These are phyloP conservation scores for Pampus argenteus DNA, from an alignment of 2,797 vertebrate species.

Conservation along the genomic window DNA sequence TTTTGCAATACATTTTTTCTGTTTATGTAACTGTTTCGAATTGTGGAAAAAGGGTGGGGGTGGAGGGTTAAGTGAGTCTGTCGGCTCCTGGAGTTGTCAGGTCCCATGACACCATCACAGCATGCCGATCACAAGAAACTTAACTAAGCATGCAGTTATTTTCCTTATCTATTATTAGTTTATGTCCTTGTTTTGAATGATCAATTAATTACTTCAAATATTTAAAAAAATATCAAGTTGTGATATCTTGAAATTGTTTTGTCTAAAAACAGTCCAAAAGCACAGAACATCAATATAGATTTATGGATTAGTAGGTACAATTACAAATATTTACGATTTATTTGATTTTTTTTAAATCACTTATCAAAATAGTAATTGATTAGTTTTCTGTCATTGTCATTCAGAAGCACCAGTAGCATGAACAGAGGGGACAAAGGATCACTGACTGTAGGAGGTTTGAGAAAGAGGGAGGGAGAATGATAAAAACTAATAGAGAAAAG, in stretches of 20 bases:
- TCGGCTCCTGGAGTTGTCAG: constrained; percentile 39
- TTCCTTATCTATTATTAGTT: neutral
- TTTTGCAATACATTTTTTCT: constrained; percentile 58
- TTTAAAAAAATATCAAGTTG: too few species aligned
- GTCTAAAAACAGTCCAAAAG: neutral
- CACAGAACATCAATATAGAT: too few species aligned
- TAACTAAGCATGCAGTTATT: constrained; percentile 24
- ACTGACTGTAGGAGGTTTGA: constrained; percentile 23
- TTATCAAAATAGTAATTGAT: constrained; percentile 5
- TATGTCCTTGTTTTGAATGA: neutral
- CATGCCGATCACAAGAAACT: constrained; percentile 36
- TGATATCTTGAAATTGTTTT: neutral
- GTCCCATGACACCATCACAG: constrained; percentile 49
- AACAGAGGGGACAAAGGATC: constrained; percentile 5
- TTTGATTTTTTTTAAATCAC: neutral
- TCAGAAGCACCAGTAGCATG: neutral
- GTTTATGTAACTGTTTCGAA: constrained; percentile 74
- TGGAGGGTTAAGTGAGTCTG: constrained; percentile 49
- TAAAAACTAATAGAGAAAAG: constrained; percentile 29
- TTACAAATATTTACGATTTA: neutral
- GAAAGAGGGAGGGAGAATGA: constrained; percentile 27
- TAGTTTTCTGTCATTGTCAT: neutral
- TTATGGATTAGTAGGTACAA: neutral
- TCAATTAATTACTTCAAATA: neutral
- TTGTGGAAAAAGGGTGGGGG: constrained; percentile 51